Evolutionary conservation across 2,797 vertebrate species (phyloP), one percentile per base, ranked within the genome.

Genomic region (Anas flavirostris): DNA sequence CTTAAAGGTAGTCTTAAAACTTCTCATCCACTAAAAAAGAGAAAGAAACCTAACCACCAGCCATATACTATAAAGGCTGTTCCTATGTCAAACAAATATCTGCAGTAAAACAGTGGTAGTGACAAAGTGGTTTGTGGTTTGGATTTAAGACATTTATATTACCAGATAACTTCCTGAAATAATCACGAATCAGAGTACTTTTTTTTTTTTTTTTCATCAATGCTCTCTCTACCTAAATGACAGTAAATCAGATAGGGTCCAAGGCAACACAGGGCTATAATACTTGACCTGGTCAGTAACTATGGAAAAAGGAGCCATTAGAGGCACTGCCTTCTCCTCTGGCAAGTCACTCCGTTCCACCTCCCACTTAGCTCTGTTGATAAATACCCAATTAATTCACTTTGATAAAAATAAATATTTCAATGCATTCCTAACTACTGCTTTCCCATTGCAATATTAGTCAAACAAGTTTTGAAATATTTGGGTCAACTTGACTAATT

Each of bases 61-160:
- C 11, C 39, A 52, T 43, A 0, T 12, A 82, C 9, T 31, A 64
- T 6, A 33, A 63, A 88, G 44, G 44, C 15, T 44, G 59, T 10
- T 88, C 28, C 74, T 7, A 2, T 60, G 44, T 88, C 68, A 69
- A 88, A 91, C 25, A 74, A 88, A 53, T 72, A 92, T 84, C 86
- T 88, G 86, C 92, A 86, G 77, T n/a, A 64, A 69, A 59, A 70
- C 16, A 7, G 3, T 39, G 70, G 60, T 39, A 62, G 23, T 21
- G 43, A 88, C 50, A 86, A 91, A 91, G 82, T 39, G 83, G 88
- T 96, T 88, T 96, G 95, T 75, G 93, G 93, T 94, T 94, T 92
- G 88, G 63, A 79, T 80, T 76, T 39, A 73, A 95, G 60, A 72
- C 37, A 44, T 16, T 41, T 41, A 59, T 3, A 82, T 56, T 37